Evolutionary conservation across 2,888 invertebrate genomes (phyloP).

Genomic region (Nephrotoma guestfalica): DNA sequence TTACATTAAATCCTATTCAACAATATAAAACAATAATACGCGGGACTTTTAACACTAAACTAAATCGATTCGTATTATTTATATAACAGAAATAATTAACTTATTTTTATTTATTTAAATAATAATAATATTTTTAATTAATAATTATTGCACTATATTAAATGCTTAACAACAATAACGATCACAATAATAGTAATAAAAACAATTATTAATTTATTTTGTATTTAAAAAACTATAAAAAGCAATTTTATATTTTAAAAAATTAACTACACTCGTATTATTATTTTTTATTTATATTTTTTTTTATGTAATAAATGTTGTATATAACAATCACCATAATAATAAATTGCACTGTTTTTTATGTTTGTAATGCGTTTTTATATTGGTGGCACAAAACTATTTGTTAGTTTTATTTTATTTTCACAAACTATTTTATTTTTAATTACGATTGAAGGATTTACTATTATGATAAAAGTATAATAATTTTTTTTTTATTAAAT

Average conservation of each 20-base stretch:
- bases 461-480: not conserved
- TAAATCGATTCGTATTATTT: too few relatives aligned
- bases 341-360: not conserved
- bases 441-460: not conserved
- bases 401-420: not conserved
- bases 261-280: not conserved
- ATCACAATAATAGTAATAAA: not conserved
- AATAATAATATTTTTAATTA: not conserved
- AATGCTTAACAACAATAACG: not conserved
- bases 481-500: not conserved
- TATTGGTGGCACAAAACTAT: not conserved
- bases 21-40: too few relatives aligned
- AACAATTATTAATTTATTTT: not conserved
- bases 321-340: not conserved
- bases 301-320: not conserved
- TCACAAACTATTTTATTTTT: not conserved
- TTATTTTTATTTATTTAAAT: not conserved
- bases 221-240: not conserved
- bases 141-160: not conserved
- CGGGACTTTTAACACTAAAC: too few relatives aligned
- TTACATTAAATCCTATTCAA: too few relatives aligned
- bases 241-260: not conserved
- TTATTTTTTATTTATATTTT: not conserved
- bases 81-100: not conserved
- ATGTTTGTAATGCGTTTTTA: not conserved